Conservation (phyloP, 1,140 invertebrate genomes). For the Trichogramma pretiosum region DNA sequence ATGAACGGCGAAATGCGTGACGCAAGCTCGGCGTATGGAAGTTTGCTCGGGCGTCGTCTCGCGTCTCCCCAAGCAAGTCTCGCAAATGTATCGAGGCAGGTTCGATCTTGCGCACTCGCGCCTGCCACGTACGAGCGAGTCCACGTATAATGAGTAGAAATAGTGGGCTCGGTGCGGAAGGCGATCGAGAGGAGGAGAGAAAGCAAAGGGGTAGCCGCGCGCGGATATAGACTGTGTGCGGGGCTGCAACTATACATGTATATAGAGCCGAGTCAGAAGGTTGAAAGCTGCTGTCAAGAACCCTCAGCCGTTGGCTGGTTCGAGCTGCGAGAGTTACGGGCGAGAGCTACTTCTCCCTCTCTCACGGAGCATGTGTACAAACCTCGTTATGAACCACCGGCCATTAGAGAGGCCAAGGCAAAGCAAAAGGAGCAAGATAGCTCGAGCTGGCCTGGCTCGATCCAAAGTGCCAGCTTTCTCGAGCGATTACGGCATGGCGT, state of each 20-base stretch:
- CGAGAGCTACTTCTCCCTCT: background rate
- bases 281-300: slow-evolving; percentile 48
- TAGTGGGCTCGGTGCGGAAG: too few relatives aligned
- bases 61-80: too few relatives aligned
- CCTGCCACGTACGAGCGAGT: background rate
- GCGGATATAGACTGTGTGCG: background rate
- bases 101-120: slow-evolving; percentile 6
- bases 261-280: slow-evolving; percentile 18
- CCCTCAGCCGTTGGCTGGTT: slow-evolving; percentile 42
- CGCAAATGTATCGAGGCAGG: slow-evolving; percentile 1
- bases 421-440: slow-evolving; percentile 42
- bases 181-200: background rate
- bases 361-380: slow-evolving; percentile 27
- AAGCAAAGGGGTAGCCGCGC: background rate
- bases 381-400: slow-evolving; percentile 46
- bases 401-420: slow-evolving; percentile 46
- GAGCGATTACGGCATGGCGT: slow-evolving; percentile 40
- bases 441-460: slow-evolving; percentile 19
- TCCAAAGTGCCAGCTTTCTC: slow-evolving; percentile 47
- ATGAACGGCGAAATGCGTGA: too few relatives aligned
- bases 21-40: too few relatives aligned
- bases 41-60: too few relatives aligned
- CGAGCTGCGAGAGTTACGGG: slow-evolving; percentile 3
- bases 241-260: background rate
- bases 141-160: too few relatives aligned